Conservation (phyloP, 2,888 invertebrate genomes). For the Cantharis rustica region DNA sequence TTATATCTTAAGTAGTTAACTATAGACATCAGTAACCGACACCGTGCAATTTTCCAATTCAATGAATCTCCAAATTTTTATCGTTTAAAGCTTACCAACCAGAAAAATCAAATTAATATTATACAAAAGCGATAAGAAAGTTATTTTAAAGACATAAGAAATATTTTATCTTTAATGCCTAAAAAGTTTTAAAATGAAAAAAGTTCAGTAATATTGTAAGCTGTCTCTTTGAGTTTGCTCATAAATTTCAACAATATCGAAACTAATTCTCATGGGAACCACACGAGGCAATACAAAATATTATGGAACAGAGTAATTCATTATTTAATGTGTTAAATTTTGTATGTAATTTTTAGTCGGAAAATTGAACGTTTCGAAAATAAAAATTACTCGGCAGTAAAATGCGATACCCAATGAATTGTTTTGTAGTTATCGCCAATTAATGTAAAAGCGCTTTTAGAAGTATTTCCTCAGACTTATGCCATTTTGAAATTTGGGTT, state of each 20-base stretch:
- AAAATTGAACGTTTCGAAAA: background rate
- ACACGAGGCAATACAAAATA: background rate
- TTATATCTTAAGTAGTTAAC: background rate
- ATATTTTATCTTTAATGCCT: background rate
- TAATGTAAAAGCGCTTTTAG: background rate
- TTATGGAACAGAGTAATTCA: background rate
- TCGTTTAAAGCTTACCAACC: background rate
- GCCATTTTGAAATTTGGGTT: background rate
- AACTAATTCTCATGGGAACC: background rate
- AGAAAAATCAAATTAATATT: background rate
- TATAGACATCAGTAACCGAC: background rate
- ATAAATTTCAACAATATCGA: background rate
- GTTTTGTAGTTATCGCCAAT: background rate
- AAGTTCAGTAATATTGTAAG: background rate
- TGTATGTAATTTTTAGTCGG: background rate
- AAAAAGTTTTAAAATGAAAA: background rate
- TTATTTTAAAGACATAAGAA: background rate
- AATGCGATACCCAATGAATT: background rate
- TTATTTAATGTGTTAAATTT: background rate
- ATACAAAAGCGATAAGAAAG: background rate
- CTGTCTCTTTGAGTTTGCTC: background rate
- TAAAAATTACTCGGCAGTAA: background rate
- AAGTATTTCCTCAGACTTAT: background rate
- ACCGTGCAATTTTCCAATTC: background rate
- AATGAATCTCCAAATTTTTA: background rate